These are phyloP conservation scores for Microchrysa polita DNA, from an alignment of 2,888 invertebrate species.

Conservation along the genomic window DNA sequence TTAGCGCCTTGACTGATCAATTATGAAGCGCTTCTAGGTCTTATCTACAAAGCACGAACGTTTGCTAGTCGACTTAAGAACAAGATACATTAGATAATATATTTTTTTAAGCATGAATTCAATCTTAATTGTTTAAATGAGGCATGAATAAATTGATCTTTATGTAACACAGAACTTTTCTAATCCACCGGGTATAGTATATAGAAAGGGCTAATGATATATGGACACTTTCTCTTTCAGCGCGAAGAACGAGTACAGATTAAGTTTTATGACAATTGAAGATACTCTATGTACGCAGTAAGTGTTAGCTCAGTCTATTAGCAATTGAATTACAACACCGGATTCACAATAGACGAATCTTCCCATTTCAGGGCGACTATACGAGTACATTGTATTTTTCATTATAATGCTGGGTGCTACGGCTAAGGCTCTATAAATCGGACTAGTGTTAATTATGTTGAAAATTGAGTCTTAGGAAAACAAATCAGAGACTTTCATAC, in stretches of 20 bases:
- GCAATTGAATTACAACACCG: no score
- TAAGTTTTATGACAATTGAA: no score
- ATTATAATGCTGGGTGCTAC: slow-evolving; percentile 17
- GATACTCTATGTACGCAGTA: no score
- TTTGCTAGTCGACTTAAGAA: not conserved
- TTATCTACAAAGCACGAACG: not conserved
- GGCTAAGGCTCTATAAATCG: no score
- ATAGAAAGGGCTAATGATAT: no score
- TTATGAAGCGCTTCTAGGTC: slow-evolving; percentile 16
- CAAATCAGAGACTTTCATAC: no score
- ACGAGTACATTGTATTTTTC: not conserved
- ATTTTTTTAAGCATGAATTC: not conserved
- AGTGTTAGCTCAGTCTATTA: no score
- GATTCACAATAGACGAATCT: no score
- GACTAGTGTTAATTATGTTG: not conserved
- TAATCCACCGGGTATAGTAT: not conserved
- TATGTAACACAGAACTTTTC: not conserved
- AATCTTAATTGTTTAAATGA: slow-evolving; percentile 25
- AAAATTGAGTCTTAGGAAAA: not conserved
- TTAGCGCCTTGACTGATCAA: slow-evolving; percentile 37
- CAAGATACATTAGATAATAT: not conserved
- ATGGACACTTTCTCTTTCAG: no score
- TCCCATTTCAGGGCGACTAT: not conserved
- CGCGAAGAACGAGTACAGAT: no score
- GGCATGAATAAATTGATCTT: slow-evolving; percentile 26